Conservation (phyloP, 2,888 invertebrate genomes). For the Drosophila silvestris region DNA sequence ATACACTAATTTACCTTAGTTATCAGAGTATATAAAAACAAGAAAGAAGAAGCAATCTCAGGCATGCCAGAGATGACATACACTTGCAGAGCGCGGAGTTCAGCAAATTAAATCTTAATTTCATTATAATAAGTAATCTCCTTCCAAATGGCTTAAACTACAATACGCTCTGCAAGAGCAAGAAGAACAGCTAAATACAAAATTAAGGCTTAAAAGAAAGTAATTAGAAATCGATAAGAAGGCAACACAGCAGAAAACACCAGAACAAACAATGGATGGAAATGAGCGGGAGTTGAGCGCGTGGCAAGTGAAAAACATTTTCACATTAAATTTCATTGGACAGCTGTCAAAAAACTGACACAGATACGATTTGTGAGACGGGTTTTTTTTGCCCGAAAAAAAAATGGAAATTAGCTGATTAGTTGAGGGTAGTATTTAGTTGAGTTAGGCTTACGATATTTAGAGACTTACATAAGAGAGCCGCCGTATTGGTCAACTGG, state of each 20-base stretch:
- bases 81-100: neutral
- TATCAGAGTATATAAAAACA: neutral
- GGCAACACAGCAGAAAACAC: neutral
- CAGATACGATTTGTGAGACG: constrained; percentile 9
- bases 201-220: neutral
- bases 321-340: constrained; percentile 13
- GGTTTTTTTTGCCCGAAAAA: neutral
- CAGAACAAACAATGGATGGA: neutral
- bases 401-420: constrained; percentile 40
- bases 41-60: neutral
- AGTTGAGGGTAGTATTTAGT: neutral
- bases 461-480: constrained; percentile 83
- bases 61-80: neutral
- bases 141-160: neutral
- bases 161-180: neutral
- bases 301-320: neutral
- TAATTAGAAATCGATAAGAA: constrained; percentile 51
- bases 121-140: neutral
- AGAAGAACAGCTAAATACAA: constrained; percentile 31
- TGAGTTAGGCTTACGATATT: neutral
- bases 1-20: neutral
- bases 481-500: constrained; percentile 85
- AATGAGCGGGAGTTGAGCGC: neutral
- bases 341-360: constrained; percentile 47
- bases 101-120: neutral